phyloP scores from a whole-genome alignment of 92 coral and sea anemone species.

The Epizoanthus rinbou region DNA sequence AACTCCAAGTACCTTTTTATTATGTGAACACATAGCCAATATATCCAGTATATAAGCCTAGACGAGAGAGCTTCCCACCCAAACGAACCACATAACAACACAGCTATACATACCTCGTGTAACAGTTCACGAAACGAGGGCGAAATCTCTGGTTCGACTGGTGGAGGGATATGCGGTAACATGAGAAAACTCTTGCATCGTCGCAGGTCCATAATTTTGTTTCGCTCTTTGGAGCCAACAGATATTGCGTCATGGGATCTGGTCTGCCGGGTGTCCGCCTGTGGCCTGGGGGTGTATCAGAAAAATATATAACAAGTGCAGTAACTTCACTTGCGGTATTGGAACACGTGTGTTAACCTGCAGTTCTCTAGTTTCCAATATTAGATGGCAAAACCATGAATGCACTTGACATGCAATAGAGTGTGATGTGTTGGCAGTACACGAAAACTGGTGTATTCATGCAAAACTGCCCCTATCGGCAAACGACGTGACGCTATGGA shows the following conservation, averaged over 20 bases:
- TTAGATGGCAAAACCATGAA: too few relatives aligned
- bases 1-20: too few relatives aligned
- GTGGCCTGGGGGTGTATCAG: not conserved
- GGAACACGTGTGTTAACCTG: too few relatives aligned
- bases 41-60: too few relatives aligned
- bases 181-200: constrained; percentile 33
- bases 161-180: constrained; percentile 24
- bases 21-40: too few relatives aligned
- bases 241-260: constrained; percentile 24
- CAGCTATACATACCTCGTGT: constrained; percentile 17
- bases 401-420: too few relatives aligned
- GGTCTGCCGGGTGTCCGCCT: not conserved
- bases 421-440: too few relatives aligned
- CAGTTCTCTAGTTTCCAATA: too few relatives aligned
- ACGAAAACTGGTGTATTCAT: too few relatives aligned
- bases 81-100: not conserved
- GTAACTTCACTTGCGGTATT: not conserved
- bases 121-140: constrained; percentile 27
- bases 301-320: not conserved
- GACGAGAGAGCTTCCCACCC: too few relatives aligned
- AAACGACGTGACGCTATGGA: too few relatives aligned
- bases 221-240: constrained; percentile 5
- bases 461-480: too few relatives aligned
- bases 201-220: constrained; percentile 3
- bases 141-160: constrained; percentile 2